Evolutionary conservation across 2,113 vertebrate genomes (phyloP), one percentile per base, ranked within the genome.

Genomic region (Plestiodon gilberti): DNA sequence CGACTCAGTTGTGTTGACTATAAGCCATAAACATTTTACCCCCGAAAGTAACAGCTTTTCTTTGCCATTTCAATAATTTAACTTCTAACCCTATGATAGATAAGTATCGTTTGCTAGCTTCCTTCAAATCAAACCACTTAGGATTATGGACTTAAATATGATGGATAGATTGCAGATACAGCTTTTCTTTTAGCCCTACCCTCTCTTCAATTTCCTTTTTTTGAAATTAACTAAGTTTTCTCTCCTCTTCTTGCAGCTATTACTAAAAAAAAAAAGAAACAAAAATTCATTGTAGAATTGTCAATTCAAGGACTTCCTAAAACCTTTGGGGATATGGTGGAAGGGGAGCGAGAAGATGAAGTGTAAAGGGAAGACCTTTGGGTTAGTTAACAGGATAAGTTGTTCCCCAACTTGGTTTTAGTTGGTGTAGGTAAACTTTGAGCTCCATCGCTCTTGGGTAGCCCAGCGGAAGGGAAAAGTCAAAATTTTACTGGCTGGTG

Each of bases 111-210:
- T 93, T 77, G 82, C n/a, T 43, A 81, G 59, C 75, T 81, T 81
- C 85, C 85, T 90, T 86, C 40, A 62, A 78, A 18, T 71, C 62
- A 87, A 93, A 90, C 87, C 57, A 74, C 92, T 92, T 88, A 83
- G 88, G 81, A 92, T 87, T 55, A 78, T 52, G 74, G 87, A 15
- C 92, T 92, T 95, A 87, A 93, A 93, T 69, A 91, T 94, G 94
- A 95, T 89, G 87, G 85, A 94, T 94, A 6, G 88, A 73, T n/a
- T 65, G 89, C 61, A 76, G 85, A 77, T 52, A 8, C 86, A 62
- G 89, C 91, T 90, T 13, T 83, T 89, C 77, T 83, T 6, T 43
- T 1, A 71, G 22, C 67, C 55, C 35, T 48, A 4, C 33, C 55
- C 62, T 28, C 2, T 23, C 17, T 2, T 15, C 48, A 85, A 89